Evolutionary conservation across 2,888 invertebrate genomes (phyloP), one percentile per base, ranked within the genome.

Genomic region (Lottia scabra): DNA sequence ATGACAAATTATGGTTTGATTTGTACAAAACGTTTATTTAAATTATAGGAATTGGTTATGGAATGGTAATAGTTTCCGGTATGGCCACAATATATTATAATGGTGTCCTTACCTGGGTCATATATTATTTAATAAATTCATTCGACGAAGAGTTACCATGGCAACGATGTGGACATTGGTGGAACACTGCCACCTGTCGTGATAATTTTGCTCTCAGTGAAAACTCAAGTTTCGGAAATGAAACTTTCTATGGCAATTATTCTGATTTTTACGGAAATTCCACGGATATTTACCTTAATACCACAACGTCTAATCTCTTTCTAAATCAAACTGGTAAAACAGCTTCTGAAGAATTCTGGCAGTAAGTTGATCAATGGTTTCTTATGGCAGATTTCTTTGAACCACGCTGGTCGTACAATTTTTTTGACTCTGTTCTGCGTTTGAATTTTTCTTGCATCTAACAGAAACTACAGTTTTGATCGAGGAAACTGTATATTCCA

Each of bases 1-100:
- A 4, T 30, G 6, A 30, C 6, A 30, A 30, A 4, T 6, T 30
- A 30, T 30, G 6, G n/a, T n/a, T n/a, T n/a, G n/a, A n/a, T n/a
- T n/a, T n/a, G n/a, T n/a, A n/a, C n/a, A n/a, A n/a, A n/a, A n/a
- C n/a, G n/a, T n/a, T 30, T 30, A 4, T 26, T 23, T 16, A 23
- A 26, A 16, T 38, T 67, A 6, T 78, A 83, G 83, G 83, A 70
- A 68, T 83, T 3, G 83, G 83, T 0, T 83, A 82, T 74, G 80
- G 81, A 71, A 83, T 83, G 83, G 73, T 83, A 65, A 71, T 82
- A 5, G 80, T 83, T 15, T 83, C 82, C 1, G 80, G 80, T 23
- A 79, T 83, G 68, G 80, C 79, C 45, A 82, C 81, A 64, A 81
- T 82, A 74, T 83, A 83, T 75, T 83, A 83, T 70, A 83, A 83